Conservation (phyloP, 1,140 invertebrate species). For the Pseudomyrmex gracilis region DNA sequence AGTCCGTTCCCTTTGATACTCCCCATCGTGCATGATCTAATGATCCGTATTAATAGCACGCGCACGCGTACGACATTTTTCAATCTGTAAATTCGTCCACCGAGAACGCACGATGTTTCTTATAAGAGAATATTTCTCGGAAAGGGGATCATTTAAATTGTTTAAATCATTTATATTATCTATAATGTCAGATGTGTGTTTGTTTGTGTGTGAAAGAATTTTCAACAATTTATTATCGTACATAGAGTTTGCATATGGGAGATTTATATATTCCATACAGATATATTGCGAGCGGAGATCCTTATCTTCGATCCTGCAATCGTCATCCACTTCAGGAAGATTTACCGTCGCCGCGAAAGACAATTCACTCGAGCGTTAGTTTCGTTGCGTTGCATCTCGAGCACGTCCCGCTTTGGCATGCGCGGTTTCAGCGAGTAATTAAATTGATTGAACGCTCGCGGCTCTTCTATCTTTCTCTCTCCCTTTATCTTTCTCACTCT, state of each 20-base stretch:
- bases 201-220: not conserved
- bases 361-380: conserved; percentile 65
- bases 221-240: not conserved
- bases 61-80: conserved; percentile 48
- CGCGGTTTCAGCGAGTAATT: conserved; percentile 68
- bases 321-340: conserved; percentile 57
- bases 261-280: conserved; percentile 26
- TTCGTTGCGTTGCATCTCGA: conserved; percentile 7
- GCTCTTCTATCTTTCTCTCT: not conserved
- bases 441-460: conserved; percentile 71
- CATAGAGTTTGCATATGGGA: not conserved
- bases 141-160: no score
- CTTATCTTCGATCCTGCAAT: conserved; percentile 21
- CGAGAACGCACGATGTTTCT: not conserved
- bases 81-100: conserved; percentile 10
- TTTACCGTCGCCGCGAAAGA: conserved; percentile 60
- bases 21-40: conserved; percentile 37
- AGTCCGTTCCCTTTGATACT: conserved; percentile 44
- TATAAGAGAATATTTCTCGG: no score
- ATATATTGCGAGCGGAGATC: conserved; percentile 10
- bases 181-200: not conserved
- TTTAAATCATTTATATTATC: not conserved
- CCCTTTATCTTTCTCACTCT: not conserved
- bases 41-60: conserved; percentile 51
- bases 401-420: conserved; percentile 50